phyloP scores from a whole-genome alignment of 2,888 invertebrate genomes.

The Dusona sp. region DNA sequence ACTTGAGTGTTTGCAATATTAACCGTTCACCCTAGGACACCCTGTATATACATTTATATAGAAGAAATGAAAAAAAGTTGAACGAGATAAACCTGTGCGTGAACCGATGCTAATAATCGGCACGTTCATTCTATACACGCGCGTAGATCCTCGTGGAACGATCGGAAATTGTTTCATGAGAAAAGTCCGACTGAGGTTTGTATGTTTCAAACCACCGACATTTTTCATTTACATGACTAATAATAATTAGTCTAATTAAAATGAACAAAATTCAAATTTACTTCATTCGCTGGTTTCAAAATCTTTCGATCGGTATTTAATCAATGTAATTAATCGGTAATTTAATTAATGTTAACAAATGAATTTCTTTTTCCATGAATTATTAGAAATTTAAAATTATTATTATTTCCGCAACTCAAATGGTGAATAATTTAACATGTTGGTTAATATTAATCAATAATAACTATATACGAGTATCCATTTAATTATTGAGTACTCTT shows the following conservation, averaged over 20 bases:
- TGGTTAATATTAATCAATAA: background rate
- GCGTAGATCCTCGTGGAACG: constrained; percentile 21
- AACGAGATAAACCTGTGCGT: constrained; percentile 28
- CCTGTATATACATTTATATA: background rate
- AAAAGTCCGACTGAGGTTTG: constrained; percentile 2
- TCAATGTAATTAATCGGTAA: background rate
- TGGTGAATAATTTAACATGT: background rate
- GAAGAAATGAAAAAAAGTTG: constrained; percentile 23
- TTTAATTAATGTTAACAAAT: background rate
- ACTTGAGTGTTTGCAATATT: background rate
- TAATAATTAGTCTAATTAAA: background rate
- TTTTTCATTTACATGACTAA: background rate
- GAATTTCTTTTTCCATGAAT: background rate
- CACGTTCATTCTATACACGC: constrained; percentile 20
- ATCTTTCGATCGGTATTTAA: background rate
- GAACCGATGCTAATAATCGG: constrained; percentile 41
- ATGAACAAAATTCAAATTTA: background rate
- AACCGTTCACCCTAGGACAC: background rate
- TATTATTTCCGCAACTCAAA: background rate
- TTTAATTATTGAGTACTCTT: background rate
- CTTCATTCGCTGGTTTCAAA: background rate
- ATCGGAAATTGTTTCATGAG: constrained; percentile 18
- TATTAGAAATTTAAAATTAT: background rate
- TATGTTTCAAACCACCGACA: background rate
- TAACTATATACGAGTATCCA: background rate